These are phyloP conservation scores for Euphonia xanthogaster DNA, from an alignment of 2,797 vertebrate genomes.

Conservation along the genomic window DNA sequence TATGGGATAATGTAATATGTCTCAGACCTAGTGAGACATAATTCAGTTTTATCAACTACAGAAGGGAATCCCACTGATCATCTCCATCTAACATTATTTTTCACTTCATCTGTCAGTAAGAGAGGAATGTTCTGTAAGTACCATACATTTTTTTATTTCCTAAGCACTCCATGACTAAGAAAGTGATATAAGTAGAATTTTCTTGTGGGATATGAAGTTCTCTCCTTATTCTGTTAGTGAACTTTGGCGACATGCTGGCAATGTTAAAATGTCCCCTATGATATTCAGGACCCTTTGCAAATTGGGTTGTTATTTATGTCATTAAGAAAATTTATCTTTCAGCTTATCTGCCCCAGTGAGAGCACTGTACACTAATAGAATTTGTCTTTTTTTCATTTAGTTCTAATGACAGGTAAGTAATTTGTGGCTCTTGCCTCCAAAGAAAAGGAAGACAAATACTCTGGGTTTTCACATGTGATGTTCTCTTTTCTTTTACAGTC, in stretches of 20 bases:
- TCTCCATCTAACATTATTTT: not conserved
- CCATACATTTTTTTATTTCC: not conserved
- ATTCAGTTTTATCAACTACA: not conserved
- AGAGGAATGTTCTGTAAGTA: not conserved
- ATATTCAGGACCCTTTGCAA: slow-evolving; percentile 1
- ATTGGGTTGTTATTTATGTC: not conserved
- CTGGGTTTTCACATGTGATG: not conserved
- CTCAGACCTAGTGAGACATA: not conserved
- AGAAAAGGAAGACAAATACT: not conserved
- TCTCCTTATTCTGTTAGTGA: not conserved
- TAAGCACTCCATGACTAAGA: not conserved
- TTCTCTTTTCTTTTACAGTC: not conserved
- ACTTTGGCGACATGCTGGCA: not conserved
- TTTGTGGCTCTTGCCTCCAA: not conserved
- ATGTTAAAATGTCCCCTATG: not conserved
- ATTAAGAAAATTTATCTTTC: slow-evolving; percentile 27
- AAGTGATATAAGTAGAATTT: not conserved
- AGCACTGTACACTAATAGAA: not conserved
- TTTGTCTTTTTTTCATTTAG: not conserved
- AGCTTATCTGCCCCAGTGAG: not conserved
- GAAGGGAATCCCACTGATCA: not conserved
- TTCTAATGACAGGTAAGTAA: not conserved
- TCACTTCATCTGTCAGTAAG: not conserved
- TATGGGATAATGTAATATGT: not conserved
- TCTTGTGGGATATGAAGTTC: not conserved